These are phyloP conservation scores for Lepidotrigona ventralis DNA, from an alignment of 1,140 invertebrate genomes.

Conservation along the genomic window DNA sequence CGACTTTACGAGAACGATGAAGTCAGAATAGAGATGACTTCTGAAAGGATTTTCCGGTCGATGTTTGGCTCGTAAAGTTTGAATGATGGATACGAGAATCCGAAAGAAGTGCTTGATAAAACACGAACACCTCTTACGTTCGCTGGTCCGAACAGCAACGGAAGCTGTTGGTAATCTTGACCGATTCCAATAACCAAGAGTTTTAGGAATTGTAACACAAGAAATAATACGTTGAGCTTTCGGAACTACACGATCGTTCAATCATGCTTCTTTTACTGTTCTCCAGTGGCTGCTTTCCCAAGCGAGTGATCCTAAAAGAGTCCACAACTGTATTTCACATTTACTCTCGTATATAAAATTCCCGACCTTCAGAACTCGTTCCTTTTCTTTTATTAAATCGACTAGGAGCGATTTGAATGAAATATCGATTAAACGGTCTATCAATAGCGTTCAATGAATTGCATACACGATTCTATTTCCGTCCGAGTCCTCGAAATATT, in stretches of 20 bases:
- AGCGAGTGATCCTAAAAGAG: neutral
- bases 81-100: constrained; percentile 17
- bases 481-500: neutral
- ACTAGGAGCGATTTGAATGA: neutral
- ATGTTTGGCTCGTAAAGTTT: constrained; percentile 50
- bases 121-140: neutral
- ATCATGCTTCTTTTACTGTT: neutral
- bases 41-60: constrained; percentile 28
- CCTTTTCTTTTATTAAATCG: neutral
- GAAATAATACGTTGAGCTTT: neutral
- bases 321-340: too few species aligned
- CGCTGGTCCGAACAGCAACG: neutral
- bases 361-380: neutral
- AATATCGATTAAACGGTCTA: neutral
- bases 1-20: constrained; percentile 50
- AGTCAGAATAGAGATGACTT: constrained; percentile 46
- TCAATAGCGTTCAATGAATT: too few species aligned
- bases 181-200: neutral
- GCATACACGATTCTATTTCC: neutral
- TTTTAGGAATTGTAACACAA: neutral
- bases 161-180: neutral
- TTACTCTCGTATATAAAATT: too few species aligned
- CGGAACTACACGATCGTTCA: neutral
- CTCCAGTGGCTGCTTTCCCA: neutral
- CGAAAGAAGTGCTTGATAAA: constrained; percentile 26